These are phyloP conservation scores for Notiomystis cincta DNA, from an alignment of 2,113 vertebrate species.

Conservation along the genomic window DNA sequence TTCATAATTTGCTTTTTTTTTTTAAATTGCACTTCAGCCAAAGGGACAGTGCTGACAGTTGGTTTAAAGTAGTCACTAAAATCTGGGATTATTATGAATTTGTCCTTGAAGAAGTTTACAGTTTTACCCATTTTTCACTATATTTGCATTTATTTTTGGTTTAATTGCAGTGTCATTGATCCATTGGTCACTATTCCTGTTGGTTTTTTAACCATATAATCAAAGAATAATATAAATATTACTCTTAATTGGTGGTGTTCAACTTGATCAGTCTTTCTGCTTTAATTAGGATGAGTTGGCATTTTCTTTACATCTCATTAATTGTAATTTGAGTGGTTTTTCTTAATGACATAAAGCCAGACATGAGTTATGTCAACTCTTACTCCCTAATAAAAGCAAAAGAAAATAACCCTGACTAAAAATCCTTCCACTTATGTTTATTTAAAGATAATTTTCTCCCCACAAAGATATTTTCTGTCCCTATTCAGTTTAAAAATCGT, in stretches of 20 bases:
- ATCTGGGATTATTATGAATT: background rate
- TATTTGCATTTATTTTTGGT: background rate
- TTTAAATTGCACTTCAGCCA: conserved; percentile 5
- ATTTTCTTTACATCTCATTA: background rate
- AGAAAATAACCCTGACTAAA: background rate
- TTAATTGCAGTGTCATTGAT: background rate
- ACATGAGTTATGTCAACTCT: background rate
- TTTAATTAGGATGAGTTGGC: background rate
- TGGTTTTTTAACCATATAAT: background rate
- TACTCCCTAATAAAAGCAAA: background rate
- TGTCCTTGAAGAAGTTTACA: background rate
- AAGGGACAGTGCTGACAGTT: background rate
- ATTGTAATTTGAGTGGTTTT: background rate
- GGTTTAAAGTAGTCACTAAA: background rate
- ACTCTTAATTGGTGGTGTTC: background rate
- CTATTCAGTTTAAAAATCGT: background rate
- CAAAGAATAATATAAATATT: background rate
- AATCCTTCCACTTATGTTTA: background rate
- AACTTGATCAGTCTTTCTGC: background rate
- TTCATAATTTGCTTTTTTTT: background rate
- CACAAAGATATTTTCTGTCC: background rate
- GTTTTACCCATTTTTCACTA: background rate
- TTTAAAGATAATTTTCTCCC: background rate
- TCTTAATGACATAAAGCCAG: background rate
- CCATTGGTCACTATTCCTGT: background rate